Percentiles rank a stretch among this genome's conserved stretches.
These are phyloP conservation scores for Ciconia boyciana DNA, from an alignment of 2,113 vertebrate species.

Conservation along the genomic window DNA sequence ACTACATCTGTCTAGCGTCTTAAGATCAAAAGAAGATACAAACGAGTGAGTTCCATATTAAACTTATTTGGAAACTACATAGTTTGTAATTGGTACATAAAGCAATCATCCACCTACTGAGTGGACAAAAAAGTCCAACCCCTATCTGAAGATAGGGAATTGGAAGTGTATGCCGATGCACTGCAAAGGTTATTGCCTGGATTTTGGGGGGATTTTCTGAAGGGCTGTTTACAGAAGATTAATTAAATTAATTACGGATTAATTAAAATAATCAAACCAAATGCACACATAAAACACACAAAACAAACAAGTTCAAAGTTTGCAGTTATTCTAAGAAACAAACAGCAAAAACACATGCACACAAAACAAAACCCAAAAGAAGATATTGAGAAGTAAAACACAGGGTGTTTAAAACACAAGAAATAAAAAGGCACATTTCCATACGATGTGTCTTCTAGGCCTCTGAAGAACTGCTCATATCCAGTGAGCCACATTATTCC, in stretches of 20 bases:
- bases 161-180: neutral
- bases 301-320: neutral
- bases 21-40: neutral
- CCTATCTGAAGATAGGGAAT: neutral
- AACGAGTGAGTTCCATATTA: neutral
- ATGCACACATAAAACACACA: neutral
- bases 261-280: neutral
- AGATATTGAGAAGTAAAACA: neutral
- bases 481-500: neutral
- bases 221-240: neutral
- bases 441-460: neutral
- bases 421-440: neutral
- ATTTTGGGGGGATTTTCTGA: neutral
- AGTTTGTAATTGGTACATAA: neutral
- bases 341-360: neutral
- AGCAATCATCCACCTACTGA: neutral
- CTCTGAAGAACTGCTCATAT: neutral
- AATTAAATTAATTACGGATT: neutral
- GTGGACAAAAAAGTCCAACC: neutral
- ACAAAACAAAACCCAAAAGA: neutral
- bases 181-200: neutral
- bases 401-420: fast-evolving
- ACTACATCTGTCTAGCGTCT: neutral
- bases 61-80: neutral
- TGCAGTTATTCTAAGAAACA: neutral